Evolutionary conservation across 2,113 vertebrate genomes (phyloP), one percentile per base, ranked within the genome.

Genomic region (Orthochromis indermauri): DNA sequence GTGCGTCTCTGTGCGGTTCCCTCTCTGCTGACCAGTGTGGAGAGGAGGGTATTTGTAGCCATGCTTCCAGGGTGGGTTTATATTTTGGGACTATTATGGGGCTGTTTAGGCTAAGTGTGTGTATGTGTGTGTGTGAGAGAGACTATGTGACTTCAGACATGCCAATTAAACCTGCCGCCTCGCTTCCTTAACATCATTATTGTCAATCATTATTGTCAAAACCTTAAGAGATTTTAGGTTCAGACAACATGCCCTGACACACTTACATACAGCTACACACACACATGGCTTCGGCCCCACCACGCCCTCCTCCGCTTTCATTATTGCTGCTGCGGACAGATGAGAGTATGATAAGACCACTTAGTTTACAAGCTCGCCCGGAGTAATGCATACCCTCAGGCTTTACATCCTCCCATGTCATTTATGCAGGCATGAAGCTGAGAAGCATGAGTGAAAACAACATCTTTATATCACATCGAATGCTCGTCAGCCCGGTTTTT

Each of bases 11-110:
- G 87, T 89, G 87, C 42, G 71, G 63, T 35, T 76, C 4, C 47
- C 71, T 78, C 31, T 80, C 9, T 21, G 80, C 24, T 28, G 17
- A 37, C 6, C 79, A 28, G 49, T 12, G 82, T 35, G 45, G n/a
- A 80, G 88, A 33, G 35, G 24, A 80, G 89, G 83, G 93, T 96
- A 95, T 97, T 96, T 97, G 95, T 96, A 96, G 94, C 82, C 91
- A 78, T 91, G 90, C 88, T 82, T 85, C 87, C 82, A 92, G 97
- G 94, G 95, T 95, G 96, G 96, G 95, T 97, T 96, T 97, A 95
- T 96, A 96, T 96, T 80, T 82, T 88, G 84, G 91, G 88, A 90
- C 86, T 80, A 88, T 94, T 94, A 94, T 94, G 63, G 84, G 93
- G 90, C 90, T 96, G 96, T 96, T 96, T 95, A 92, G 93, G 86